Conservation (phyloP, 1,140 invertebrate genomes). For the Ceratoteleas bidentatus region DNA sequence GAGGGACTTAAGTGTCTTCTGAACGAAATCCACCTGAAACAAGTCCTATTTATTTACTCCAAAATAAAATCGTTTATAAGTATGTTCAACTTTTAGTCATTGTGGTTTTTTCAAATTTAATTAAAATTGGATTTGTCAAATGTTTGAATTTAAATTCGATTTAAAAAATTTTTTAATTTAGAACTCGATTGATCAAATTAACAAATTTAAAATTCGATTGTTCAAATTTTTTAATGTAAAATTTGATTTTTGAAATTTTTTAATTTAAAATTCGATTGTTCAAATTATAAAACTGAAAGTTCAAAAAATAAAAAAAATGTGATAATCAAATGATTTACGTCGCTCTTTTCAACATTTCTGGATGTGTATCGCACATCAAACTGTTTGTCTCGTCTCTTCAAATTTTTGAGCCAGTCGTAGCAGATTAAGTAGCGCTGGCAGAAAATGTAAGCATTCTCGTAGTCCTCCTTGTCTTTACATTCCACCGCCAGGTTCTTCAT, state of each 20-base stretch:
- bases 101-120: no score
- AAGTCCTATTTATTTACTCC: neutral
- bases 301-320: conserved; percentile 76
- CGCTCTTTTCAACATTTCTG: conserved; percentile 81
- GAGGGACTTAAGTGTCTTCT: neutral
- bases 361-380: conserved; percentile 73
- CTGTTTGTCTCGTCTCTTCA: conserved; percentile 79
- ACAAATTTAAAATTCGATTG: no score
- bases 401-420: conserved; percentile 82
- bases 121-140: no score
- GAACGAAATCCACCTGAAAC: conserved; percentile 9
- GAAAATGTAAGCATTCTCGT: conserved; percentile 86
- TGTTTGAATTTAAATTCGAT: no score
- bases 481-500: conserved; percentile 83
- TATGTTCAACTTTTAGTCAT: no score
- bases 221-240: no score
- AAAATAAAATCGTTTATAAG: no score
- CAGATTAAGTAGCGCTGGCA: conserved; percentile 87
- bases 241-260: no score
- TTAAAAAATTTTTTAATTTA: no score
- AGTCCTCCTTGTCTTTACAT: conserved; percentile 82
- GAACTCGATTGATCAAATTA: no score
- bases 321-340: no score
- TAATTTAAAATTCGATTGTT: no score
- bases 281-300: neutral